Evolutionary conservation across 2,113 vertebrate species (phyloP), one percentile per base, ranked within the genome.

Genomic region (Castor canadensis): DNA sequence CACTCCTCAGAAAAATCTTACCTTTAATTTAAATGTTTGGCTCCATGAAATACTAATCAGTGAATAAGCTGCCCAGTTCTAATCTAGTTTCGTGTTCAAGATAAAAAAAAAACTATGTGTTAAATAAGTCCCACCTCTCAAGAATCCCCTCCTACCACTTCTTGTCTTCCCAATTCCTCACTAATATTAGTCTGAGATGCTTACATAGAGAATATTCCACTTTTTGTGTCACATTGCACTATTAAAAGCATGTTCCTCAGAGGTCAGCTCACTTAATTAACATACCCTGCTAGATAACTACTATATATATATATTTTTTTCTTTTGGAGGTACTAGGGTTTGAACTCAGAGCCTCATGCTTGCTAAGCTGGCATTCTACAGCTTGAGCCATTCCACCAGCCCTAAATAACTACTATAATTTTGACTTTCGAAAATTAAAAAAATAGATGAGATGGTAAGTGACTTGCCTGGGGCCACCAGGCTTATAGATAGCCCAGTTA

Each of bases 351-450:
- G n/a, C n/a, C n/a, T n/a, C n/a, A n/a, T n/a, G n/a, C n/a, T n/a
- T n/a, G n/a, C n/a, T n/a, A n/a, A n/a, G n/a, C n/a, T n/a, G n/a
- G n/a, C n/a, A n/a, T n/a, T n/a, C n/a, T n/a, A n/a, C n/a, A n/a
- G n/a, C n/a, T n/a, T n/a, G n/a, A n/a, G n/a, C n/a, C n/a, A n/a
- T n/a, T n/a, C n/a, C n/a, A n/a, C n/a, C n/a, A n/a, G n/a, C n/a
- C 77, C 73, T 94, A 87, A 40, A 54, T 62, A 92, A 45, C 9
- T 84, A 38, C 32, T 67, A 64, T 28, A 56, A 92, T 62, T 38
- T 43, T 71, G 52, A 81, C 52, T 73, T 95, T 96, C 81, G 87
- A 12, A 81, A 87, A 64, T 64, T 2, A 64, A 56, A 54, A 88
- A 5, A 13, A 85, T 13, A 77, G 16, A 28, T 81, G 47, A 80